Evolutionary conservation across 2,113 vertebrate genomes (phyloP).

Genomic region (Indicator indicator): DNA sequence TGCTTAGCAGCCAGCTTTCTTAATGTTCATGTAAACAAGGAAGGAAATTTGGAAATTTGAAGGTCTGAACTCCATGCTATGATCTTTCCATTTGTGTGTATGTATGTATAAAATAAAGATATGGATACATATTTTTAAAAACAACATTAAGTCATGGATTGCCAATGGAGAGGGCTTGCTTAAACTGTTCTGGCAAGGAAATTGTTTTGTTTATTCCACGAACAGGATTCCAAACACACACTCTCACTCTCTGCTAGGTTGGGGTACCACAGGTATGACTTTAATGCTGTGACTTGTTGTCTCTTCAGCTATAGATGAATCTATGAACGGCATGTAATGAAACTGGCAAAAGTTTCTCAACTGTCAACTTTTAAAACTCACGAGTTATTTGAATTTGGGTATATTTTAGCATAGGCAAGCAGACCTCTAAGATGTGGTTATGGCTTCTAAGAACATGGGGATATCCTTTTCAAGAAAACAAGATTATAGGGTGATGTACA

Average conservation of each 20-base stretch:
- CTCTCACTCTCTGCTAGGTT: not conserved
- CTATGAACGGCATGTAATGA: not conserved
- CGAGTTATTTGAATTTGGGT: not conserved
- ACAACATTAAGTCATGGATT: too few relatives aligned
- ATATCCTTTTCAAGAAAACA: not conserved
- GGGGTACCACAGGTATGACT: not conserved
- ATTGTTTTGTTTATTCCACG: not conserved
- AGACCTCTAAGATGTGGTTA: not conserved
- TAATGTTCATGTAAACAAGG: not conserved
- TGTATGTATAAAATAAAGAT: not conserved
- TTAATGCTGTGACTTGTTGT: not conserved
- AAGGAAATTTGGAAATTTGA: not conserved
- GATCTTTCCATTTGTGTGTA: not conserved
- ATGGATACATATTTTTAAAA: accelerated
- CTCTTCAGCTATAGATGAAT: not conserved
- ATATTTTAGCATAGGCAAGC: not conserved
- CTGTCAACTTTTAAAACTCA: not conserved
- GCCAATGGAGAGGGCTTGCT: not conserved
- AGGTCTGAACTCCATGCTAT: not conserved
- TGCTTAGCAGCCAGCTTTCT: not conserved
- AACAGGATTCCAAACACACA: not conserved
- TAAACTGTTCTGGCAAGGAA: not conserved
- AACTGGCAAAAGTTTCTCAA: not conserved
- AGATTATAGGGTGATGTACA: not conserved
- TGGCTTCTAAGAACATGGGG: not conserved